Evolutionary conservation across 1,140 invertebrate genomes (phyloP).

Genomic region (Sipha flava): DNA sequence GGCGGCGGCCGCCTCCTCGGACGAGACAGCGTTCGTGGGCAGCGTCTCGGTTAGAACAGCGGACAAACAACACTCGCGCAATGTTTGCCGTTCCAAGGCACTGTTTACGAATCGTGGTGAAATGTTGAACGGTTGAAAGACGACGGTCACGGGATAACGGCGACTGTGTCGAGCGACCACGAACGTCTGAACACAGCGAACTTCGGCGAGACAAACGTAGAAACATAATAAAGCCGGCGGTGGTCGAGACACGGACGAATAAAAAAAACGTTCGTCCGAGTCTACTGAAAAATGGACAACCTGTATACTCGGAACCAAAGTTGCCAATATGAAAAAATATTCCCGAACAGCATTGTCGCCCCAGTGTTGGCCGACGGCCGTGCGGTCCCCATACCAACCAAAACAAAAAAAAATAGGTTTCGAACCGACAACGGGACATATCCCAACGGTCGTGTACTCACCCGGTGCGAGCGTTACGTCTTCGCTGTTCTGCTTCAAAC

Average conservation of each 20-base stretch:
- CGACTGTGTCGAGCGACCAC: no score
- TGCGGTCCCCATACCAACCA: slow-evolving; percentile 30
- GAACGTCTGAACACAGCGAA: no score
- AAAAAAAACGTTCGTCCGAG: not conserved
- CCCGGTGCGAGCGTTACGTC: not conserved
- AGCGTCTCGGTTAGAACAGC: no score
- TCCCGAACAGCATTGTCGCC: slow-evolving; percentile 23
- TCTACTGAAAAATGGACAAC: slow-evolving; percentile 24
- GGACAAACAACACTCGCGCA: no score
- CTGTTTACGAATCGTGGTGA: no score
- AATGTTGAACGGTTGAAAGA: no score
- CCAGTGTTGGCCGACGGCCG: slow-evolving; percentile 17
- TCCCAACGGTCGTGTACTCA: not conserved
- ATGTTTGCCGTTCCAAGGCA: no score
- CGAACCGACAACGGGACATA: not conserved
- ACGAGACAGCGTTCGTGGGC: no score
- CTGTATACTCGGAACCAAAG: slow-evolving; percentile 21
- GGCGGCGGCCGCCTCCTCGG: no score
- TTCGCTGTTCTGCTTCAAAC: not conserved
- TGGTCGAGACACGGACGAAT: not conserved
- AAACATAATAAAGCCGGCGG: no score
- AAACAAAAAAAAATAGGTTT: not conserved
- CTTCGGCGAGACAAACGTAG: no score
- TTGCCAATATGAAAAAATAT: slow-evolving; percentile 32
- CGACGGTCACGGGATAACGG: no score